Evolutionary conservation across 2,797 vertebrate species (phyloP).

Genomic region (Pseudomugil tenellus): DNA sequence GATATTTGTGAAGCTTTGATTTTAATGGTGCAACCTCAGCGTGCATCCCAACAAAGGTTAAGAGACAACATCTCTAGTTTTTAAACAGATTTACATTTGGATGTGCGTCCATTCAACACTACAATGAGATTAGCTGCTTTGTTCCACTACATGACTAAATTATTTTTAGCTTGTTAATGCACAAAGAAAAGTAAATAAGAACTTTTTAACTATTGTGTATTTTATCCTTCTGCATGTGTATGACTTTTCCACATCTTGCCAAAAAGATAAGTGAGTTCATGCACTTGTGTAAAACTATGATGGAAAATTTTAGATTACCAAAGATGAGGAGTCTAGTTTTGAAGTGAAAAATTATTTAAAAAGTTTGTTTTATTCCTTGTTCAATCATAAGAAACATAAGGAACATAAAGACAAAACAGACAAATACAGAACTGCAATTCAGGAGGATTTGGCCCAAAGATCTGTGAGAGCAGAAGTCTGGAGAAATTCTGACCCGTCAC

Average conservation of each 20-base stretch:
- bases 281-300: too few relatives aligned
- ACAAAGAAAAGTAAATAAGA: slow-evolving; percentile 9
- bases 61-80: not conserved
- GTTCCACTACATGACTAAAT: not conserved
- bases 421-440: too few relatives aligned
- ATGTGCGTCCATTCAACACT: not conserved
- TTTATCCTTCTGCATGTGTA: not conserved
- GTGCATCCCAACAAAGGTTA: not conserved
- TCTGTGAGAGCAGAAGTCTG: too few relatives aligned
- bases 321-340: too few relatives aligned
- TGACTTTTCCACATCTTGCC: not conserved
- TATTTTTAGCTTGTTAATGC: not conserved
- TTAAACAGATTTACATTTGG: not conserved
- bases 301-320: too few relatives aligned
- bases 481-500: too few relatives aligned
- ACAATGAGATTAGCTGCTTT: not conserved
- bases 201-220: not conserved
- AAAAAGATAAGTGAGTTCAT: too few relatives aligned
- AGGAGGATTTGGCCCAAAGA: too few relatives aligned
- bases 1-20: not conserved
- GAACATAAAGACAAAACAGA: too few relatives aligned
- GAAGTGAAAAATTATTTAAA: too few relatives aligned
- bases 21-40: not conserved
- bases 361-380: too few relatives aligned
- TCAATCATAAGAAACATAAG: too few relatives aligned